These are phyloP conservation scores for Rotaria sp. DNA, from an alignment of 2,888 invertebrate species.

Conservation along the genomic window DNA sequence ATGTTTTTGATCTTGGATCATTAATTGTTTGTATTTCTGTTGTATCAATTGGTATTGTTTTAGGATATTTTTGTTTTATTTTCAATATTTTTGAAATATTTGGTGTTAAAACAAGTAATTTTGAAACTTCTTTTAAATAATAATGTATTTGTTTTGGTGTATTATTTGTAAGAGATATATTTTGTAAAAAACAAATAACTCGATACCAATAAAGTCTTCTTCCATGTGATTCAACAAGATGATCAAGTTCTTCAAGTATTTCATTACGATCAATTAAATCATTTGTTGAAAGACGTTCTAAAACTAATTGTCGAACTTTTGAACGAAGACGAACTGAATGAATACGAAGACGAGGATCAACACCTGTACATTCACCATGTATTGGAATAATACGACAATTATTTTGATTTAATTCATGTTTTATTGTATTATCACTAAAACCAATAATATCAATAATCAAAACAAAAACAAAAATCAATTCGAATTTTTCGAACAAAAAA, in stretches of 20 bases:
- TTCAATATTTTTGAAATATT: background rate
- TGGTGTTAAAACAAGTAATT: slow-evolving; percentile 20
- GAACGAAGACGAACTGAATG: background rate
- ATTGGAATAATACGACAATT: background rate
- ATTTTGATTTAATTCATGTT: background rate
- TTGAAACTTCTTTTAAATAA: background rate
- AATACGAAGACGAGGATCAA: slow-evolving; percentile 5
- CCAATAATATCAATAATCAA: background rate
- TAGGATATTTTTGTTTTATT: background rate
- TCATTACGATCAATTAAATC: background rate
- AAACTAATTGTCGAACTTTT: slow-evolving; percentile 20
- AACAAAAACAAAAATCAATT: background rate
- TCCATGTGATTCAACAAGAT: slow-evolving; percentile 5
- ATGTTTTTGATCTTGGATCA: too few species aligned
- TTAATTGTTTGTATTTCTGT: too few species aligned
- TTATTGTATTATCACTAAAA: background rate
- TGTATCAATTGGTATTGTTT: too few species aligned
- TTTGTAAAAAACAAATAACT: slow-evolving; percentile 28
- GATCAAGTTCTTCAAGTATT: background rate
- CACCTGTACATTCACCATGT: slow-evolving; percentile 1
- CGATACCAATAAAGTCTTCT: slow-evolving; percentile 3
- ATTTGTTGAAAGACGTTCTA: background rate
- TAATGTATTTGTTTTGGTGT: background rate
- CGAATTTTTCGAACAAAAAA: too few species aligned
- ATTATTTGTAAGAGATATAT: background rate